Conservation (phyloP, 2,888 invertebrate species). For the Agriotes lineatus region DNA sequence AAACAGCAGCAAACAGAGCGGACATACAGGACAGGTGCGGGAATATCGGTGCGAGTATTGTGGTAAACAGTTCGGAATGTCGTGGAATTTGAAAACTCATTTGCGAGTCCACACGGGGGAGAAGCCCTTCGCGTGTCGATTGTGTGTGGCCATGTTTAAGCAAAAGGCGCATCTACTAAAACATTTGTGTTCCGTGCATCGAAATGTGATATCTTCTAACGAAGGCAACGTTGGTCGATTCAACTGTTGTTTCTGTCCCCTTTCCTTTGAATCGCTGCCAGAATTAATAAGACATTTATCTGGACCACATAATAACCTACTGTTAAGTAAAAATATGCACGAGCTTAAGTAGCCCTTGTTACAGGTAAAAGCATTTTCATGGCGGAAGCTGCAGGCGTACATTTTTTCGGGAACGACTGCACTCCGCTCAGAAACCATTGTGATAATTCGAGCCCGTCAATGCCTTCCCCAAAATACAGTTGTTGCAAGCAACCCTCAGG, state of each 20-base stretch:
- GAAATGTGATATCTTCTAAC: constrained; percentile 87
- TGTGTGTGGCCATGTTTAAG: constrained; percentile 93
- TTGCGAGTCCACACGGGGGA: constrained; percentile 90
- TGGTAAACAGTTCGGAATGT: constrained; percentile 93
- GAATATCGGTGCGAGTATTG: constrained; percentile 92
- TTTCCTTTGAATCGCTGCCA: constrained; percentile 87
- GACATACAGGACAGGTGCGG: constrained; percentile 73
- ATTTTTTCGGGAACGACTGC: constrained; percentile 46
- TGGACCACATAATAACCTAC: constrained; percentile 88
- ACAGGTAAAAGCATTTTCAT: constrained; percentile 28
- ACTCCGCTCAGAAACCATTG: constrained; percentile 44
- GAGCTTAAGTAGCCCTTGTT: constrained; percentile 68
- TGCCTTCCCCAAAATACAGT: constrained; percentile 46
- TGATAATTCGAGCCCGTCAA: constrained; percentile 54
- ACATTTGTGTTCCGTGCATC: constrained; percentile 90
- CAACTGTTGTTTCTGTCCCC: constrained; percentile 89
- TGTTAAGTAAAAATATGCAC: constrained; percentile 88
- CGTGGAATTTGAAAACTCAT: constrained; percentile 92
- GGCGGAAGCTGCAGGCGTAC: constrained; percentile 42
- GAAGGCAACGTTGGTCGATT: constrained; percentile 82
- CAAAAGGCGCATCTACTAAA: constrained; percentile 90
- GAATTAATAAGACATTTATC: constrained; percentile 89
- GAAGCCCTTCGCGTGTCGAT: constrained; percentile 89
- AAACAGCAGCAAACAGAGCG: constrained; percentile 69
- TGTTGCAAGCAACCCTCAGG: constrained; percentile 59